Evolutionary conservation across 2,888 invertebrate species (phyloP), one percentile per base, ranked within the genome.

Genomic region (Neoitamus cyanurus): DNA sequence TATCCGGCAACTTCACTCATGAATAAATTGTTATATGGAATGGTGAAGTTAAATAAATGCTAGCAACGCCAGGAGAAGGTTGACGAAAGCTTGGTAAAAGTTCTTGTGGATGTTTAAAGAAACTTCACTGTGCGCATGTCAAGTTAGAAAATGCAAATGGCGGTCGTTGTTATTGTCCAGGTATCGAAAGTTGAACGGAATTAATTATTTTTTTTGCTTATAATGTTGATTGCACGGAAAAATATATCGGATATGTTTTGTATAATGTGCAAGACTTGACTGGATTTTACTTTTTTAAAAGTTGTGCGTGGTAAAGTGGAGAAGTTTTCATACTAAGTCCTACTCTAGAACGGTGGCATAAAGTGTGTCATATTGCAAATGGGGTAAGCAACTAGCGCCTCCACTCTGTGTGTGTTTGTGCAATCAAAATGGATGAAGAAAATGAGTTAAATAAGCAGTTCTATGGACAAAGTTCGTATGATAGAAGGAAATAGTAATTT

Each of bases 111-210:
- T 36, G 82, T 30, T 75, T 82, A 36, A 69, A 69, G 69, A 34
- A 82, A 78, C 78, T 83, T 83, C 37, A 42, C 31, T 34, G 72
- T 83, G 36, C 83, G 83, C 83, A 83, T 75, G 73, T 75, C 83
- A 84, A 75, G 37, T 48, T 58, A 94, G 93, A 95, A 84, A 97
- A 96, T 97, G 96, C 97, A 97, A 97, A 98, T 98, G 97, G 97
- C 97, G 97, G 95, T 97, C 95, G 96, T 97, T 98, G 97, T 97
- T 97, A 97, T 97, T 97, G 97, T 97, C 97, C 96, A 96, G 96
- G 72, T 46, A 83, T 72, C 83, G 70, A 48, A 37, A 84, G 58
- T 36, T 30, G 28, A 84, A 77, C 82, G 82, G 82, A 82, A 82
- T 82, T 82, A 82, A 69, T 36, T 34, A 69, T 69, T 69, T 82